Percentiles rank a stretch among this genome's conserved stretches.
phyloP scores from a whole-genome alignment of 2,888 invertebrate genomes.

The Catocala nupta region DNA sequence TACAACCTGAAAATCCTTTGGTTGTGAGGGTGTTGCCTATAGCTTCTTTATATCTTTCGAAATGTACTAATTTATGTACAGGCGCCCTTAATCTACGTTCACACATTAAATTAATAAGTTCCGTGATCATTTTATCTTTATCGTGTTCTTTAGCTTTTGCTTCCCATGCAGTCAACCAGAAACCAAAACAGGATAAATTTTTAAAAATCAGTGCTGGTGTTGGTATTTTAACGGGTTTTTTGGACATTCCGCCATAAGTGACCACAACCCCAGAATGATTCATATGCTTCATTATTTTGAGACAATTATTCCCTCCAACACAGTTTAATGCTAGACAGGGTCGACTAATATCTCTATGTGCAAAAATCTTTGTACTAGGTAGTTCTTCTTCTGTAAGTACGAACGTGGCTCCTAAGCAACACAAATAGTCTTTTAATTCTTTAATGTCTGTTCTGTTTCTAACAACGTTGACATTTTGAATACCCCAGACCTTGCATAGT shows the following conservation, averaged over 20 bases:
- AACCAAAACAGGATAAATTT: constrained; percentile 94
- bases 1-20: constrained; percentile 92
- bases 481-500: constrained; percentile 93
- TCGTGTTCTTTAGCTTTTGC: constrained; percentile 88
- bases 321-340: constrained; percentile 97
- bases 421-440: constrained; percentile 90
- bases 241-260: constrained; percentile 99
- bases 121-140: constrained; percentile 91
- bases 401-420: constrained; percentile 93
- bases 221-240: constrained; percentile 95
- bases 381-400: constrained; percentile 91
- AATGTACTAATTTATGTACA: constrained; percentile 90
- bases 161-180: constrained; percentile 98
- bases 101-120: constrained; percentile 91
- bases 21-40: constrained; percentile 88
- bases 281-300: constrained; percentile 93
- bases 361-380: constrained; percentile 72
- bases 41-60: constrained; percentile 92
- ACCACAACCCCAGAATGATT: constrained; percentile 93
- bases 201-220: constrained; percentile 94
- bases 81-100: constrained; percentile 92
- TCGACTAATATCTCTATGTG: constrained; percentile 83
- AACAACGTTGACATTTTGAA: constrained; percentile 95
- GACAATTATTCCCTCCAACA: constrained; percentile 95
- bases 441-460: constrained; percentile 92